Evolutionary conservation across 2,113 vertebrate species (phyloP), one percentile per base, ranked within the genome.

Genomic region (Centropus bengalensis): DNA sequence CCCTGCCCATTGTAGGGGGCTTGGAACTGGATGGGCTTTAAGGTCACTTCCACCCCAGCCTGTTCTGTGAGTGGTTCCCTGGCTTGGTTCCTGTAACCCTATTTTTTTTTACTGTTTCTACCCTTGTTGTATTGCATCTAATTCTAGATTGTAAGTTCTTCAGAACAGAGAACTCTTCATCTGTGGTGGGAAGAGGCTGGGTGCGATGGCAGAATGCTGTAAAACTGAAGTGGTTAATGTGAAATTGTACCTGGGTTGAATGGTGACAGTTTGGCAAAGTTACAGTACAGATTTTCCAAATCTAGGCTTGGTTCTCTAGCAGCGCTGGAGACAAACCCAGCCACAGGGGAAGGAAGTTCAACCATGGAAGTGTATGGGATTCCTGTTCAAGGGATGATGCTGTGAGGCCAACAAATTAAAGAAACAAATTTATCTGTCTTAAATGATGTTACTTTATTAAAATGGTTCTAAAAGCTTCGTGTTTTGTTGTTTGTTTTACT

Each of bases 81-180:
- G 59, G 20, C 33, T 76, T 71, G 77, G 47, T 23, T 88, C 70
- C 51, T 88, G 85, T 94, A 70, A 79, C 75, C 82, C 33, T 92
- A 74, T 36, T 76, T 82, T 70, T 80, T 86, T 76, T 83, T 36
- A 36, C 58, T 88, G 64, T 68, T 89, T 45, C 74, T 79, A 44
- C 47, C 51, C 70, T 76, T 82, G 6, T 73, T 70, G 88, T 93
- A 52, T 70, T 66, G 10, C 47, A 81, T 79, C 60, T 36, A 10
- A 87, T 81, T 93, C 83, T 95, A 95, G 95, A 86, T 82, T 96
- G 94, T 94, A 94, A 96, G 93, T 94, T 96, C 93, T 84, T 60
- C 68, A 88, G 93, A 95, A 95, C 94, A 94, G 91, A 93, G 91
- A 66, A 75, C 51, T 89, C 36, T 59, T 89, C 30, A 4, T 64